Percentiles rank a stretch among this genome's conserved stretches.
phyloP scores from a whole-genome alignment of 2,797 vertebrate species.

The Propithecus perrieri region DNA sequence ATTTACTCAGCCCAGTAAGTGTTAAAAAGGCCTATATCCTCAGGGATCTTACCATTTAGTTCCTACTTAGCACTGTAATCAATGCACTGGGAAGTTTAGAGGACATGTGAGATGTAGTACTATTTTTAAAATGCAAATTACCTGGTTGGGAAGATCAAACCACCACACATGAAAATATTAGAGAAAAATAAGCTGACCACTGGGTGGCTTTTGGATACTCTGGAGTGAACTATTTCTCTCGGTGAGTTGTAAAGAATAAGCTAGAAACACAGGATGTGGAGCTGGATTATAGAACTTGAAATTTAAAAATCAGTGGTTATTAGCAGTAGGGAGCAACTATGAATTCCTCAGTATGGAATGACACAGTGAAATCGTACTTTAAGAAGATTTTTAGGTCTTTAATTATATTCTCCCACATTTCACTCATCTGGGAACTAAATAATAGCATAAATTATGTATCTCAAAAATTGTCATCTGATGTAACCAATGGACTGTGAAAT shows the following conservation, averaged over 20 bases:
- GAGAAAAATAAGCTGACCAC: background rate
- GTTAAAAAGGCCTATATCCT: background rate
- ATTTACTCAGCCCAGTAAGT: background rate
- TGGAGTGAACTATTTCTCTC: background rate
- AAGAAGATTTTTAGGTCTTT: background rate
- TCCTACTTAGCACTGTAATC: background rate
- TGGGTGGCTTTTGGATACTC: background rate
- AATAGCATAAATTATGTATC: background rate
- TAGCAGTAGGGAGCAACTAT: background rate
- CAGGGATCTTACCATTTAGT: background rate
- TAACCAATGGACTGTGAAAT: background rate
- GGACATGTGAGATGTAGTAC: background rate
- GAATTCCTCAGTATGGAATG: background rate
- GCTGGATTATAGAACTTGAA: background rate
- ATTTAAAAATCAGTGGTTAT: background rate
- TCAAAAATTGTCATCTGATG: slow-evolving; percentile 1
- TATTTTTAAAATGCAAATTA: background rate
- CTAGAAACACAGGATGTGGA: background rate
- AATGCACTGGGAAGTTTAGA: background rate
- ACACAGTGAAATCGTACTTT: background rate
- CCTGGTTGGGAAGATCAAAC: background rate
- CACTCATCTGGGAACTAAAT: slow-evolving; percentile 3
- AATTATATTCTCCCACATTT: background rate
- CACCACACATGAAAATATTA: background rate
- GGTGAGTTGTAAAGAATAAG: background rate